Conservation (phyloP, 2,113 vertebrate genomes). For the Prolemur simus region DNA sequence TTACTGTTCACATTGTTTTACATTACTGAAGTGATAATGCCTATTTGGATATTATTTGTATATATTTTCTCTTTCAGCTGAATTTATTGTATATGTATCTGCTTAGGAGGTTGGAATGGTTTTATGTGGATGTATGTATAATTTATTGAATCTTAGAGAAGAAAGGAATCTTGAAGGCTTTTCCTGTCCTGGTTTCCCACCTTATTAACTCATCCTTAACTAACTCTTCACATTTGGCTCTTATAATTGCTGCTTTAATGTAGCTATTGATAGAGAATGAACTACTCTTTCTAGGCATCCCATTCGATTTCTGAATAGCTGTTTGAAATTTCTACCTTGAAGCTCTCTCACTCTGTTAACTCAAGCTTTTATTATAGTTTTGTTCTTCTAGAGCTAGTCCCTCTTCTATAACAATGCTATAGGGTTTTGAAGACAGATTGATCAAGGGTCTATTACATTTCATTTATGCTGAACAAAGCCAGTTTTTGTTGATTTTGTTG, state of each 20-base stretch:
- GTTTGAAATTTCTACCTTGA: slow-evolving; percentile 9
- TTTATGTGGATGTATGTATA: not conserved
- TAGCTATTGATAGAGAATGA: not conserved
- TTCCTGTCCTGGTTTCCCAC: not conserved
- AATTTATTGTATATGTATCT: not conserved
- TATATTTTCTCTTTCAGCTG: not conserved
- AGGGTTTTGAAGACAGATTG: not conserved
- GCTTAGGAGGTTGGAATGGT: not conserved
- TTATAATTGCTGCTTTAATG: not conserved
- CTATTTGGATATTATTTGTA: not conserved
- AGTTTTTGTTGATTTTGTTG: slow-evolving; percentile 17
- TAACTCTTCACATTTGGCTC: not conserved
- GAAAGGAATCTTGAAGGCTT: not conserved
- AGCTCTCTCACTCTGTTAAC: not conserved
- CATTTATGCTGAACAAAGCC: not conserved
- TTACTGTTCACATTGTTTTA: not conserved
- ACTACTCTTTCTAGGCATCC: not conserved
- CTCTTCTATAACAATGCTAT: not conserved
- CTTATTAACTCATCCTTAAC: not conserved
- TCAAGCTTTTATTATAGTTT: not conserved
- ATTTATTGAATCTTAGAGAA: slow-evolving; percentile 24
- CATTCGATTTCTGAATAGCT: slow-evolving; percentile 13
- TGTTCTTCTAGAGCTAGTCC: not conserved
- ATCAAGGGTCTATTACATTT: not conserved
- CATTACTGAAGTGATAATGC: not conserved